These are phyloP conservation scores for Nipponia nippon DNA, from an alignment of 2,113 vertebrate genomes.

Conservation along the genomic window DNA sequence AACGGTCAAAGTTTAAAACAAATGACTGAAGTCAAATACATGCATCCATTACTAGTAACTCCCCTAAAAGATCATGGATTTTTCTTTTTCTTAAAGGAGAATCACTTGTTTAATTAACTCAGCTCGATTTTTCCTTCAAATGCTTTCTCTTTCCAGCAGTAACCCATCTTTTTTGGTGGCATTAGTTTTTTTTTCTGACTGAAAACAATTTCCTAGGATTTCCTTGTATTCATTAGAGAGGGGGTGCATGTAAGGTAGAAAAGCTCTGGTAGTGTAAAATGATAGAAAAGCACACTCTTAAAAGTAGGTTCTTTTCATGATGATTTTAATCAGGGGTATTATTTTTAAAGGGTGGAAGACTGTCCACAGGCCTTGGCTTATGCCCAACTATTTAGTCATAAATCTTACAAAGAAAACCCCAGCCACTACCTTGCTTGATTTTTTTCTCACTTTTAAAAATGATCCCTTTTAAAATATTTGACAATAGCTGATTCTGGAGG, in stretches of 20 bases:
- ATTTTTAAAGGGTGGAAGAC: not conserved
- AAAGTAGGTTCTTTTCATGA: not conserved
- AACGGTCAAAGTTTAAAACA: not conserved
- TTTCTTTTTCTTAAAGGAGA: constrained; percentile 24
- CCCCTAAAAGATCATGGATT: not conserved
- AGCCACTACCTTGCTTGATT: not conserved
- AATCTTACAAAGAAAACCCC: not conserved
- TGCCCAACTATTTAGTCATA: not conserved
- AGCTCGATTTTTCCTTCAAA: not conserved
- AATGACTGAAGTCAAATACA: not conserved
- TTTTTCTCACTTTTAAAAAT: not conserved
- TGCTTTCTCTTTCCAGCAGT: not conserved
- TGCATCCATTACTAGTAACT: not conserved
- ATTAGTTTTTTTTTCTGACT: not conserved
- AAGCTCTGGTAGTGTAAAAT: not conserved
- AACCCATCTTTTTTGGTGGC: not conserved
- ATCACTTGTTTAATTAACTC: not conserved
- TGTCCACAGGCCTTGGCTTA: not conserved
- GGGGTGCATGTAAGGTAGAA: not conserved
- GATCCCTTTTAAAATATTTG: not conserved
- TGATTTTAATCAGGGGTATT: not conserved
- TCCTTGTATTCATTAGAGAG: not conserved
- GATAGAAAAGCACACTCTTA: not conserved
- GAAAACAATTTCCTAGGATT: not conserved
- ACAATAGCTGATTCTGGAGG: not conserved